Conservation (phyloP, 1,140 invertebrate species). For the Marisa cornuarietis region DNA sequence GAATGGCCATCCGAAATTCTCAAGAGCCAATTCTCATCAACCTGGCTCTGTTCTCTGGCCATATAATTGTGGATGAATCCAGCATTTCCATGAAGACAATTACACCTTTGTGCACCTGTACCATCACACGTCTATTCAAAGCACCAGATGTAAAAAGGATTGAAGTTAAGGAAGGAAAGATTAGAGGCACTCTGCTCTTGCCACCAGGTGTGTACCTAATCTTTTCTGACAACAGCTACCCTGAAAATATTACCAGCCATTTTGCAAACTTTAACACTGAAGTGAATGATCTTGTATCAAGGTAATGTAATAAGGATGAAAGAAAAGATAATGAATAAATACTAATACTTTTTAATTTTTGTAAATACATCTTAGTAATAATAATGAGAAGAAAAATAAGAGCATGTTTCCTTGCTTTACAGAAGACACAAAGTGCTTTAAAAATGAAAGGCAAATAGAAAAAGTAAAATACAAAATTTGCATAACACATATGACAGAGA, state of each 20-base stretch:
- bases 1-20: background rate
- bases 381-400: no score
- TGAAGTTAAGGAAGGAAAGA: background rate
- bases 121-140: background rate
- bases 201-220: background rate
- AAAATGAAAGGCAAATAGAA: no score
- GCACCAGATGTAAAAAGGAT: background rate
- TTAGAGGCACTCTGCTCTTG: constrained; percentile 5
- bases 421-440: no score
- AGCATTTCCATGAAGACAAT: background rate
- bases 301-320: no score
- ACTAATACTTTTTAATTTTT: no score
- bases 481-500: no score
- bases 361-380: no score
- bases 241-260: no score
- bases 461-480: no score
- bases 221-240: background rate
- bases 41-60: background rate
- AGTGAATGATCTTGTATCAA: background rate
- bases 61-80: background rate
- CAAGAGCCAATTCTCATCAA: background rate
- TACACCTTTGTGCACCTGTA: background rate
- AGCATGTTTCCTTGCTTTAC: no score
- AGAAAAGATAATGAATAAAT: no score
- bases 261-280: no score